These are phyloP conservation scores for Conus betulinus DNA, from an alignment of 1,140 invertebrate species.

Conservation along the genomic window DNA sequence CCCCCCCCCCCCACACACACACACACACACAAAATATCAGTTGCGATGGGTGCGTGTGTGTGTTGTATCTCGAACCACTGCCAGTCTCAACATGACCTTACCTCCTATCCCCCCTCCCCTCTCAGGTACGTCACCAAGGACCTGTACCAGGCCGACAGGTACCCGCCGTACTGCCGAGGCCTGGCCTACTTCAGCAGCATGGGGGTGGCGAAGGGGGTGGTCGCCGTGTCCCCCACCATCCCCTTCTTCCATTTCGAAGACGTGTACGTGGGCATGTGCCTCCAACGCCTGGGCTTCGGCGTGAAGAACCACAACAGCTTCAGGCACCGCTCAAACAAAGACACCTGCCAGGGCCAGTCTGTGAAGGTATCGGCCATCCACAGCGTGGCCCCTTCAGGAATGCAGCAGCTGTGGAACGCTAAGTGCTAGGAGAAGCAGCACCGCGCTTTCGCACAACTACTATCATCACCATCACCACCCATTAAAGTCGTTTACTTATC, in stretches of 20 bases:
- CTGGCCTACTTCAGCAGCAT: constrained; percentile 70
- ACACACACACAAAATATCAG: no score
- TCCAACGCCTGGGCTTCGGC: constrained; percentile 31
- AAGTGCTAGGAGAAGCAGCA: no score
- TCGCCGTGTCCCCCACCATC: constrained; percentile 48
- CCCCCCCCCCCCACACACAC: no score
- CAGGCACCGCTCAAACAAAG: neutral
- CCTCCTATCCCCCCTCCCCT: no score
- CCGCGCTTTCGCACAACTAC: no score
- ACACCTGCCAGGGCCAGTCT: neutral
- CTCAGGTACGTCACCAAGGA: constrained; percentile 13
- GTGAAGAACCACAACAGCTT: neutral
- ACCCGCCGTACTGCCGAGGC: constrained; percentile 74
- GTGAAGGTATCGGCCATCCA: neutral
- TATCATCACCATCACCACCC: no score
- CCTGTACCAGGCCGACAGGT: constrained; percentile 65
- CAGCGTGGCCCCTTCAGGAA: neutral
- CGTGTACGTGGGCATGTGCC: constrained; percentile 65
- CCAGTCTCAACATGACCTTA: no score
- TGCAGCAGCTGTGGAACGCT: neutral
- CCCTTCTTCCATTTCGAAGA: constrained; percentile 71
- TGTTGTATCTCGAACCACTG: no score
- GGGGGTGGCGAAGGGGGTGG: constrained; percentile 64
- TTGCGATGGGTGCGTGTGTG: no score
- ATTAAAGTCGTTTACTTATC: no score